phyloP scores from a whole-genome alignment of 1,140 invertebrate species.

The Lordiphosa mommai region DNA sequence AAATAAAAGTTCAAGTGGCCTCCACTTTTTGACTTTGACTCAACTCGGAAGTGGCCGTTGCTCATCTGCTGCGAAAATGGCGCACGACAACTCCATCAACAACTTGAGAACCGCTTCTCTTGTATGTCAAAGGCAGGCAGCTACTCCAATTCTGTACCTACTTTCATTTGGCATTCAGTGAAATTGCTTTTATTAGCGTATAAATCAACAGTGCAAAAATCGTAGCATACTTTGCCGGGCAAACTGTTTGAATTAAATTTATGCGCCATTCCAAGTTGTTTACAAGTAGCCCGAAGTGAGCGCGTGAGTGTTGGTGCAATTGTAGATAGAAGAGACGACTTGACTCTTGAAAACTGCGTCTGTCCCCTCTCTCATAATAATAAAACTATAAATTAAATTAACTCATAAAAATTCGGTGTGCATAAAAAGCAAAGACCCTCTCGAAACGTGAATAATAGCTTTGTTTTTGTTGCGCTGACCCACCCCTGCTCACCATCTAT shows the following conservation, averaged over 20 bases:
- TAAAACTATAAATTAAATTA: constrained; percentile 79
- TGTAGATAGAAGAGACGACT: constrained; percentile 7
- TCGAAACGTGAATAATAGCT: constrained; percentile 63
- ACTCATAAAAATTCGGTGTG: constrained; percentile 77
- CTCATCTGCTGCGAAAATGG: constrained; percentile 37
- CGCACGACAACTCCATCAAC: constrained; percentile 20
- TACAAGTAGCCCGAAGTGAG: constrained; percentile 44
- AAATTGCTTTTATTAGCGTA: constrained; percentile 76
- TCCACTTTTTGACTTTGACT: constrained; percentile 5
- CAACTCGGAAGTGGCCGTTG: constrained; percentile 23
- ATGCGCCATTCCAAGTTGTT: constrained; percentile 71
- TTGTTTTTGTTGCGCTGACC: constrained; percentile 45
- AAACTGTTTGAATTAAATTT: constrained; percentile 68
- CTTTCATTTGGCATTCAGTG: constrained; percentile 69
- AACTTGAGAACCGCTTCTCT: constrained; percentile 51
- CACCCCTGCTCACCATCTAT: constrained; percentile 19
- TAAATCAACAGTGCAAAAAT: constrained; percentile 75
- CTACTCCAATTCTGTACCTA: constrained; percentile 30
- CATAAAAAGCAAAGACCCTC: constrained; percentile 54
- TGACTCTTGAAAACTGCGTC: constrained; percentile 44
- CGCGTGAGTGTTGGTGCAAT: constrained; percentile 2
- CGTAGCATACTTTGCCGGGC: constrained; percentile 52
- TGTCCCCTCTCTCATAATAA: constrained; percentile 48
- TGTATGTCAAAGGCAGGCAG: constrained; percentile 64
- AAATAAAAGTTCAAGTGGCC: constrained; percentile 66